A percentile compares a stretch with the other conserved stretches of the same genome.
phyloP scores from a whole-genome alignment of 2,888 invertebrate genomes.

The Xestia xanthographa region DNA sequence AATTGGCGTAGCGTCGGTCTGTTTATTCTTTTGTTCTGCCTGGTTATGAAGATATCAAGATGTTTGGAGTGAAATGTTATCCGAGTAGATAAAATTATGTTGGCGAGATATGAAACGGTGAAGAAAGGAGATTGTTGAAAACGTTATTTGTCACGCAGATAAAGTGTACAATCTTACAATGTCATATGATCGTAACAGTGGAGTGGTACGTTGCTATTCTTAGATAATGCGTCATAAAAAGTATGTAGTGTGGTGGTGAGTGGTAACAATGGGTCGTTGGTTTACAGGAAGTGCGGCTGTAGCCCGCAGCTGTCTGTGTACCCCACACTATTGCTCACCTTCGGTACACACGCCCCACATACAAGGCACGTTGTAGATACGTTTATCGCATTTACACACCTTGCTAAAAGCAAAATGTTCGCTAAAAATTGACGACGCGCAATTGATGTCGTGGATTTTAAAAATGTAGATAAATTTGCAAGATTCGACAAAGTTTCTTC shows the following conservation, averaged over 20 bases:
- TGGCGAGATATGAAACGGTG: slow-evolving; percentile 34
- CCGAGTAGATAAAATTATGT: slow-evolving; percentile 38
- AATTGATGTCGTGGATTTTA: neutral
- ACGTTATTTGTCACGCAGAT: slow-evolving; percentile 70
- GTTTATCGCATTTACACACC: slow-evolving; percentile 48
- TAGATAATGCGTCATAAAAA: slow-evolving; percentile 82
- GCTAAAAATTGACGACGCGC: neutral
- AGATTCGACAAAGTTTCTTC: neutral
- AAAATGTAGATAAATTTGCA: neutral
- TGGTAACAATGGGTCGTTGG: slow-evolving; percentile 84
- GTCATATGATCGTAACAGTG: slow-evolving; percentile 67
- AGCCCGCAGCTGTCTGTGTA: slow-evolving; percentile 79
- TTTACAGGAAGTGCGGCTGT: slow-evolving; percentile 85
- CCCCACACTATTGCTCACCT: slow-evolving; percentile 62
- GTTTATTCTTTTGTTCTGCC: slow-evolving; percentile 50
- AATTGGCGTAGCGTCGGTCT: slow-evolving; percentile 40
- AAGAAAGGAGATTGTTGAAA: slow-evolving; percentile 58
- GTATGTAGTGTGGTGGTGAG: slow-evolving; percentile 69
- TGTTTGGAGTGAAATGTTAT: slow-evolving; percentile 41
- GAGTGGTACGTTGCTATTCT: slow-evolving; percentile 68
- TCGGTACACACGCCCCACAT: slow-evolving; percentile 48
- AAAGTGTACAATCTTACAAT: slow-evolving; percentile 66
- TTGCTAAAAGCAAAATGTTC: slow-evolving; percentile 38
- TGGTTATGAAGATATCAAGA: slow-evolving; percentile 40
- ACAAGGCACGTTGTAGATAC: slow-evolving; percentile 35